These are phyloP conservation scores for Myotis planiceps DNA, from an alignment of 2,797 vertebrate genomes.

Conservation along the genomic window DNA sequence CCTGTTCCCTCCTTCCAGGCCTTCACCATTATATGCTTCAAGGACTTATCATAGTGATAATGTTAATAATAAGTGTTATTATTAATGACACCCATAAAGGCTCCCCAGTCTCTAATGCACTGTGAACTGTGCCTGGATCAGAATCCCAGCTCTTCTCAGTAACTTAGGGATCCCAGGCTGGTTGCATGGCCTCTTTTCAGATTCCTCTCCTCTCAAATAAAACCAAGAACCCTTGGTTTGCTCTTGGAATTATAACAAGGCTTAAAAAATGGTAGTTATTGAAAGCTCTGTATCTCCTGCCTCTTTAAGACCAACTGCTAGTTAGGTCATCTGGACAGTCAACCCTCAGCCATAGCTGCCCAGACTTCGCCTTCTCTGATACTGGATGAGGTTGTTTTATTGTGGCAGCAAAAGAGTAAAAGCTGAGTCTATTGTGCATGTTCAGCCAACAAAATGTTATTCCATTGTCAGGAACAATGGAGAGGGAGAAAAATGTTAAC, in stretches of 20 bases:
- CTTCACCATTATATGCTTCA: not conserved
- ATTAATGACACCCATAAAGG: not conserved
- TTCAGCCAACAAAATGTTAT: not conserved
- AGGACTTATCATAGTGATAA: not conserved
- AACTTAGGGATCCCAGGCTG: not conserved
- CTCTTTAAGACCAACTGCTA: not conserved
- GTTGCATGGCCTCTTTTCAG: not conserved
- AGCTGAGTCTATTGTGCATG: not conserved
- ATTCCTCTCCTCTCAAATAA: not conserved
- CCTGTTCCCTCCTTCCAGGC: no score
- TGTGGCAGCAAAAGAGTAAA: not conserved
- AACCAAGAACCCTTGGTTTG: slow-evolving; percentile 1
- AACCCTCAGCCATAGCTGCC: not conserved
- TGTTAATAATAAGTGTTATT: not conserved
- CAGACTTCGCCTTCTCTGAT: not conserved
- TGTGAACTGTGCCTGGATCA: not conserved
- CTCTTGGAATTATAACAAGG: not conserved
- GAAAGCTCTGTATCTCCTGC: not conserved
- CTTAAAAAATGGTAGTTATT: not conserved
- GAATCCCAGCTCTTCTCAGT: not conserved
- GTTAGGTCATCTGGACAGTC: not conserved
- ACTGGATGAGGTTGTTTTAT: not conserved
- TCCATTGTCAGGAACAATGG: slow-evolving; percentile 35
- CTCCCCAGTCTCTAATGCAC: not conserved
- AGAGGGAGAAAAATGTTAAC: not conserved